Evolutionary conservation across 1,140 invertebrate species (phyloP), one percentile per base, ranked within the genome.

Genomic region (Saccostrea cuccullata): DNA sequence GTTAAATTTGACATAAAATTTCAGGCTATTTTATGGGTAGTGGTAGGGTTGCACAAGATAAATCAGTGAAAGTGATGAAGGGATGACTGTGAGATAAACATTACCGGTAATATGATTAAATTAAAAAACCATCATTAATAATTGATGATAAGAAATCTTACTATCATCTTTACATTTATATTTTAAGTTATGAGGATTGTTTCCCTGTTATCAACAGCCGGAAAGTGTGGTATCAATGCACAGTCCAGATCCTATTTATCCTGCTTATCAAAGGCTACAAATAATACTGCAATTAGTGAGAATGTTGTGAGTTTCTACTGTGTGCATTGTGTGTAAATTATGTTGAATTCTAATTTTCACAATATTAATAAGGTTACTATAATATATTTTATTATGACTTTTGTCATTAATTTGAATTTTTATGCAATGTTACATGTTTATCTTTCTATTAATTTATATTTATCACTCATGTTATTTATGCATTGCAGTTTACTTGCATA

Each of bases 121-220:
- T 47, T 47, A 47, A 47, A 47, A 47, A 47, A 9, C 9, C 47
- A 47, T 47, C 47, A 47, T 47, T 47, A 47, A 36, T 36, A 36
- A 36, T 47, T 47, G 5, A 47, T 47, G 47, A 47, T 47, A 6
- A 47, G 9, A 47, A 47, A 47, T 47, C 6, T 47, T 47, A 47
- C 9, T 47, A 8, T 47, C 47, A 47, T 2, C 47, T 47, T 47
- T 47, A 47, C 47, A 47, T 58, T 55, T 84, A 55, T 55, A 26
- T 55, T 55, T 84, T 26, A 84, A 58, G 83, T 58, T 84, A 58
- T 56, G 56, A n/a, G 83, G n/a, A 30, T 56, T 55, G 23, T 23
- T 55, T 15, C 11, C 26, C 23, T 84, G 47, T 13, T 58, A 84
- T 15, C 17, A 47, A 84, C 13, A 30, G 56, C 56, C 47, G 58